Conservation (phyloP, 2,113 vertebrate genomes). For the Anser cygnoides region DNA sequence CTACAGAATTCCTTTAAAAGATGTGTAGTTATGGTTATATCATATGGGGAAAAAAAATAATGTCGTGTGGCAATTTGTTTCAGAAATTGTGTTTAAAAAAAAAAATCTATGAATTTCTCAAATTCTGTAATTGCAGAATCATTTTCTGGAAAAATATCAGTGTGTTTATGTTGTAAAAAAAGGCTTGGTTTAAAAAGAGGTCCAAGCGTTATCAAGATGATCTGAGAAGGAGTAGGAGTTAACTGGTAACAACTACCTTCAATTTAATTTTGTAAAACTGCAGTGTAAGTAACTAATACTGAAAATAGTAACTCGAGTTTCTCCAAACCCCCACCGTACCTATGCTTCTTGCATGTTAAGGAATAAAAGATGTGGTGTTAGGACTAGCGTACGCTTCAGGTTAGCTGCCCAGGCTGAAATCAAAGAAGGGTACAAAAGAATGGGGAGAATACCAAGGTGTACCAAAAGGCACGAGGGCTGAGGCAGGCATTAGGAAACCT, state of each 20-base stretch:
- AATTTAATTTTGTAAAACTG: background rate
- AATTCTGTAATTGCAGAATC: background rate
- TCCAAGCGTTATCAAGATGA: background rate
- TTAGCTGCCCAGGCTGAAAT: background rate
- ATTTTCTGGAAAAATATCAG: background rate
- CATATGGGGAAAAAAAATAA: background rate
- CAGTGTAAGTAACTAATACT: rapidly evolving
- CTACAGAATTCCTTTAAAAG: background rate
- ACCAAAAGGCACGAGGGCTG: background rate
- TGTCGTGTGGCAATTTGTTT: background rate
- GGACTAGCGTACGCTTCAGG: rapidly evolving
- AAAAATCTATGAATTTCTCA: background rate
- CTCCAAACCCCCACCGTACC: background rate
- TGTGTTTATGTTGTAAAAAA: background rate
- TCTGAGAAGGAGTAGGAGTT: background rate
- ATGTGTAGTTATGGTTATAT: background rate
- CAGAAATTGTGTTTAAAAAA: background rate
- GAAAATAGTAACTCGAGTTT: background rate
- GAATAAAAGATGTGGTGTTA: background rate
- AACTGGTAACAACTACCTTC: background rate
- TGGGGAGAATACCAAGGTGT: background rate
- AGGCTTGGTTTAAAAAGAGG: background rate
- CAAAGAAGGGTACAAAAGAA: background rate
- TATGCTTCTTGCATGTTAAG: background rate
- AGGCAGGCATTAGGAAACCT: background rate